Evolutionary conservation across 2,888 invertebrate genomes (phyloP).

Genomic region (Halictus ligatus): DNA sequence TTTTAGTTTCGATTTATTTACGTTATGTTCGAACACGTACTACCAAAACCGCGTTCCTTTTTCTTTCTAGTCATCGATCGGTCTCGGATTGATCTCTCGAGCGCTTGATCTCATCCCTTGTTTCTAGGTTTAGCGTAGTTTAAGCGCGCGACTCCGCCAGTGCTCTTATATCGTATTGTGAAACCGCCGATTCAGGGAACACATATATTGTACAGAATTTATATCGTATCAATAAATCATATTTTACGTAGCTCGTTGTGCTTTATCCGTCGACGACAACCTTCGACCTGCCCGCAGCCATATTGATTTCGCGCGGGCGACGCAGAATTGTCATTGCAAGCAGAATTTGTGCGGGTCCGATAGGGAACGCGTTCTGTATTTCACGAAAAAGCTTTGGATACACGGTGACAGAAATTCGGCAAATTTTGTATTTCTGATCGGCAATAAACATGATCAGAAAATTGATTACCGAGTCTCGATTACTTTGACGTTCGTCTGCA

Average conservation of each 20-base stretch:
- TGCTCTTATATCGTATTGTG: conserved; percentile 81
- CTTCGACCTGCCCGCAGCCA: not conserved
- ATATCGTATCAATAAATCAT: conserved; percentile 81
- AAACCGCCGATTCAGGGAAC: conserved; percentile 77
- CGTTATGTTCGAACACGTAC: conserved; percentile 32
- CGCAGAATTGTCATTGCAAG: not conserved
- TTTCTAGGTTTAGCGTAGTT: conserved; percentile 45
- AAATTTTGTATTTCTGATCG: no score
- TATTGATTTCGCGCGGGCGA: not conserved
- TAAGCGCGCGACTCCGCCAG: conserved; percentile 71
- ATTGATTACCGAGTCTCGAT: no score
- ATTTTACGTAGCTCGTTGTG: conserved; percentile 75
- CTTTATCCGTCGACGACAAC: not conserved
- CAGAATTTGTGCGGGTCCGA: not conserved
- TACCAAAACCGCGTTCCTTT: conserved; percentile 77
- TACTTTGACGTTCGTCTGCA: no score
- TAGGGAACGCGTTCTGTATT: no score
- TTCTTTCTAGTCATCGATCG: conserved; percentile 79
- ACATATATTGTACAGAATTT: conserved; percentile 80
- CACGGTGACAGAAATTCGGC: no score
- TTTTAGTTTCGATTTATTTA: conserved; percentile 10
- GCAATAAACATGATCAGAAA: no score
- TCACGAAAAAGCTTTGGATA: no score
- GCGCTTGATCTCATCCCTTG: conserved; percentile 74
- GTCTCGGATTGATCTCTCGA: conserved; percentile 77